Base-by-base conservation (phyloP, 1,140 invertebrate genomes). In the Camponotus floridanus region DNA sequence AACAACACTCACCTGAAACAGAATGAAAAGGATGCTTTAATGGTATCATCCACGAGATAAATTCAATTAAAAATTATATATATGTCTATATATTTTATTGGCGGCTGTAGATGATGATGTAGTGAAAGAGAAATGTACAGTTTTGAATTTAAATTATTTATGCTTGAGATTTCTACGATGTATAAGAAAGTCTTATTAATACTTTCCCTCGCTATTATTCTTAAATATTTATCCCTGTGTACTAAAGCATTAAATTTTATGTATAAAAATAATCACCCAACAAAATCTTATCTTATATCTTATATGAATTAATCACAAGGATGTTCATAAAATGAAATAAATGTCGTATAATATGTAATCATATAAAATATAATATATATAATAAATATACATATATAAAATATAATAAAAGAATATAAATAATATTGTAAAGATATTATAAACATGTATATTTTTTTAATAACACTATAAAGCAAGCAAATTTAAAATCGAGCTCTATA, bases 1-100 rank as follows among this genome's bases (percentile, higher is more conserved):
- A 11, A 79, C 55, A 15, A 2, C 59, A 87, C 68, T 87, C 84
- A 76, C 59, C 80, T 85, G 85, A 65, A 87, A 90, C 62, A 79
- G 21, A 87, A 76, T 18, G 45, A 48, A 13, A 59, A 55, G 2
- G 11, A 67, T n/a, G 33, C 11, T 80, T 65, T 33, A 36, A 33
- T 9, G 51, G 18, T 71, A 42, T 59, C 26, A 3, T 70, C 15
- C 13, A 13, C 15, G 45, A 70, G 21, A 11, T 36, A 6, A 31
- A n/a, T 80, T 80, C 33, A 26, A 18, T 57, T 31, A 62, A 61
- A 55, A 61, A 55, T 51, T 15, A 51, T 51, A 18, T 51, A 31
- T 39, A 3, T 8, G 42, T 9, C 9, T 11, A 45, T 45, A 11
- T 45, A 9, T 18, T 26, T 33, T 74, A 48, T 45, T 18, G 13